Base-by-base conservation (phyloP, 2,888 invertebrate genomes). In the Gonocerus acuteangulatus region DNA sequence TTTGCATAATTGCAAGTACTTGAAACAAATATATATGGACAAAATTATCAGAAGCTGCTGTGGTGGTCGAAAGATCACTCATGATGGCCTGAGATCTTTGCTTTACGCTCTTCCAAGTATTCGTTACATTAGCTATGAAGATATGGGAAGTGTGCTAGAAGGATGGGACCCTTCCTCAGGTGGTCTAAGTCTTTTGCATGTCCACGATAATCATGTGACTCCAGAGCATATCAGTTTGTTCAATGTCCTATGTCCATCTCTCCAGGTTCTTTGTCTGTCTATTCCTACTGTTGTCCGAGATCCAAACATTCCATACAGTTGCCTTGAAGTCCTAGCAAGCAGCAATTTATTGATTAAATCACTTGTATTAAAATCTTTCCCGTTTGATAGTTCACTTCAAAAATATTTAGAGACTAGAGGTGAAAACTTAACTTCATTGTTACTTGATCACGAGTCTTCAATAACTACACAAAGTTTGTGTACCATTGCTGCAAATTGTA, bases 121-220 rank as follows among this genome's bases (percentile, higher is more conserved):
- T 1, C 48, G 61, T 16, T 63, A 57, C 47, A 49, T 63, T 19
- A 56, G 49, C 18, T 63, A 63, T 15, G 51, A 58, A 19, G 60
- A 63, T 34, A 63, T 63, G 63, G 63, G 63, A 9, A 47, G 18
- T 16, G 63, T 63, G 7, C 19, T 61, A 15, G 59, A 59, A 22
- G 23, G 13, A 4, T 18, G 45, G 18, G 16, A 19, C 2, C 32
- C 23, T 2, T 22, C 19, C 7, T 22, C 22, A 1, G 3, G 2
- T 18, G 39, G 45, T 7, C 44, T 63, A n/a, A 61, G 58, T 42
- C 39, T 63, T 18, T 15, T 19, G 2, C 60, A 63, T 3, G 13
- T 63, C 2, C 63, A 63, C 27, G 63, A 63, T 44, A 56, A 63
- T 32, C 63, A 61, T 44, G 19, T 56, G 7, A 61, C 48, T 11